These are phyloP conservation scores for Leucopsar rothschildi DNA, from an alignment of 2,113 vertebrate species.

Conservation along the genomic window DNA sequence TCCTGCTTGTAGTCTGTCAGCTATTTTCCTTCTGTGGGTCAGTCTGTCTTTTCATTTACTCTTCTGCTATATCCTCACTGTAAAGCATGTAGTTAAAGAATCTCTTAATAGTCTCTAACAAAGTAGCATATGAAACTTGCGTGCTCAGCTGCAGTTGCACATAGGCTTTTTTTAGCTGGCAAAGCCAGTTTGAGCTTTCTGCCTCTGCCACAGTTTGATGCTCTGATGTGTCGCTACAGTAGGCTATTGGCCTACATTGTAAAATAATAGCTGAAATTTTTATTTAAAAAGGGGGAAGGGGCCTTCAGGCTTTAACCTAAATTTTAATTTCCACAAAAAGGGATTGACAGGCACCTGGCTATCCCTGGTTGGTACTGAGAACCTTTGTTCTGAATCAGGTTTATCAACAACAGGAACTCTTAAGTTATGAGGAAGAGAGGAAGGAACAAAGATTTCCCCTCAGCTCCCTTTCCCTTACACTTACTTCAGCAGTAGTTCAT, in stretches of 20 bases:
- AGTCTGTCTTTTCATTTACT: neutral
- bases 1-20: neutral
- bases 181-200: neutral
- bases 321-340: neutral
- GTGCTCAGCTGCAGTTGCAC: neutral
- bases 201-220: neutral
- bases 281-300: neutral
- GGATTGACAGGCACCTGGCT: neutral
- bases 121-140: neutral
- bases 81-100: neutral
- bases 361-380: neutral
- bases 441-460: neutral
- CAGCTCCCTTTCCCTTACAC: neutral
- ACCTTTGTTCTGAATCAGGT: neutral
- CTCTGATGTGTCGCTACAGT: neutral
- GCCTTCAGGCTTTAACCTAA: neutral
- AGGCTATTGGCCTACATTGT: neutral
- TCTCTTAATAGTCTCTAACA: neutral
- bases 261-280: neutral
- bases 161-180: neutral
- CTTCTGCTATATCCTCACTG: neutral
- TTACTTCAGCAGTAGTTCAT: neutral
- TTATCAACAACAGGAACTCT: neutral
- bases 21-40: neutral
- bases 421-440: conserved; percentile 58